These are phyloP conservation scores for Rhinopomastus cyanomelas DNA, from an alignment of 2,113 vertebrate genomes.

Conservation along the genomic window DNA sequence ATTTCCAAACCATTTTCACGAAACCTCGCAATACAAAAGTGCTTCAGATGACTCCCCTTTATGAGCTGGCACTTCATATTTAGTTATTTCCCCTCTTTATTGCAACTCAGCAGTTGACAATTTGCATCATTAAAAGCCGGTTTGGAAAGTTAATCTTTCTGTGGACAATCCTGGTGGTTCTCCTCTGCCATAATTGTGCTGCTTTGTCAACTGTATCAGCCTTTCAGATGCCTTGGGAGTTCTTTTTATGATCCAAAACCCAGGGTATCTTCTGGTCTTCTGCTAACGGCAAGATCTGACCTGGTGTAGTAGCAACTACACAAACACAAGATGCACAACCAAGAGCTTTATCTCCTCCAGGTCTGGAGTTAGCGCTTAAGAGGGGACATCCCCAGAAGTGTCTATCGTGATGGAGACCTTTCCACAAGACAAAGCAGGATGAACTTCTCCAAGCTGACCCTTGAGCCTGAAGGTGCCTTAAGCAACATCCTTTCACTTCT, in stretches of 20 bases:
- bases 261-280: not conserved
- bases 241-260: conserved; percentile 3
- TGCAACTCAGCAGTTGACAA: not conserved
- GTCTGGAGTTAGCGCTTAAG: not conserved
- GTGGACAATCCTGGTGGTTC: not conserved
- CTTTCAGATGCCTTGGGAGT: not conserved
- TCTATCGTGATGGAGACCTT: not conserved
- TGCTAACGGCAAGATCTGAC: not conserved
- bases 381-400: not conserved
- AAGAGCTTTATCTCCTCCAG: not conserved
- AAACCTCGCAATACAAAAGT: conserved; percentile 31
- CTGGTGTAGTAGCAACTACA: not conserved
- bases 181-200: not conserved
- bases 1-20: conserved; percentile 29
- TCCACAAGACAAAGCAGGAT: not conserved
- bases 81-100: conserved; percentile 23
- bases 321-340: not conserved
- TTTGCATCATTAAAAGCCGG: conserved; percentile 10
- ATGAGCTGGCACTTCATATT: not conserved
- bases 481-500: not conserved
- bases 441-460: not conserved
- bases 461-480: not conserved
- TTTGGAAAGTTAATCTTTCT: conserved; percentile 40
- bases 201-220: not conserved
- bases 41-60: not conserved